phyloP scores from a whole-genome alignment of 2,888 invertebrate genomes.

The Acholoe squamosa region DNA sequence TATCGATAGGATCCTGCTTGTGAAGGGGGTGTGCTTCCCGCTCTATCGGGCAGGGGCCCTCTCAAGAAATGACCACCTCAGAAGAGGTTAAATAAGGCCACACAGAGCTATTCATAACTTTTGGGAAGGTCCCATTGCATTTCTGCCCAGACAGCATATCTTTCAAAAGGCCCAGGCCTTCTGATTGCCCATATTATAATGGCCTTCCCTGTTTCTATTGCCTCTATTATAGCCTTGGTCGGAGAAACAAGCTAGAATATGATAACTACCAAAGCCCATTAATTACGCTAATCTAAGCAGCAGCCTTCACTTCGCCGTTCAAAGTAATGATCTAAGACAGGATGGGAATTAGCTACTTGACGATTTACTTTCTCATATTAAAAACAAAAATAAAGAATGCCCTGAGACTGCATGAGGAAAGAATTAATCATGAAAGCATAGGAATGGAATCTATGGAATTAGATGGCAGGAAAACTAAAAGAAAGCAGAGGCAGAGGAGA shows the following conservation, averaged over 20 bases:
- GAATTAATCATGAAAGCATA: neutral
- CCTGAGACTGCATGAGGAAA: too few species aligned
- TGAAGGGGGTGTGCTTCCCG: neutral
- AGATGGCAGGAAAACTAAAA: too few species aligned
- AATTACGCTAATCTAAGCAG: conserved; percentile 24
- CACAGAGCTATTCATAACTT: neutral
- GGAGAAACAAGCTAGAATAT: conserved; percentile 24
- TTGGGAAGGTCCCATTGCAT: neutral
- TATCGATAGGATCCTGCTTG: conserved; percentile 10
- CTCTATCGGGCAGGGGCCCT: neutral
- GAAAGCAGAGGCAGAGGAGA: too few species aligned
- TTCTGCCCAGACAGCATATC: neutral
- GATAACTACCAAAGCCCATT: conserved; percentile 2
- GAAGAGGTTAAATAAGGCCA: neutral
- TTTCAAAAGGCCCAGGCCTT: neutral
- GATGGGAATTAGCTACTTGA: neutral
- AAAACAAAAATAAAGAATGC: neutral
- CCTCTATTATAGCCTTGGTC: neutral
- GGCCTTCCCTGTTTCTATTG: neutral
- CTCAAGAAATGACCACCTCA: neutral
- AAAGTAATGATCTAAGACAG: conserved; percentile 16
- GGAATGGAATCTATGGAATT: too few species aligned
- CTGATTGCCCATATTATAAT: conserved; percentile 26
- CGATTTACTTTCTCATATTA: neutral
- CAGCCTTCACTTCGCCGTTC: neutral